These are phyloP conservation scores for Conchocele bisecta DNA, from an alignment of 2,888 invertebrate genomes.

Conservation along the genomic window DNA sequence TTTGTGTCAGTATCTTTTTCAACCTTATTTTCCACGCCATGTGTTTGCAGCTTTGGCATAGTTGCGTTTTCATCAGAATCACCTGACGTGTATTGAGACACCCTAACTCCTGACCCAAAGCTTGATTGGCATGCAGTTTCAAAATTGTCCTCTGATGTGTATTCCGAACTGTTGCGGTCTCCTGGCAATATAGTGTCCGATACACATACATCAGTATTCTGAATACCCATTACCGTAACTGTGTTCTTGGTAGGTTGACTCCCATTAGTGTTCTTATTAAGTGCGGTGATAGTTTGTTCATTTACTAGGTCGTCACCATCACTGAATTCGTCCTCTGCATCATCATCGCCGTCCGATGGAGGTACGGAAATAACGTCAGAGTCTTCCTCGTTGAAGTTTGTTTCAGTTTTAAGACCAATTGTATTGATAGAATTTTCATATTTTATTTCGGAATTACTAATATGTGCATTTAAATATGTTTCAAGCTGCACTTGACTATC, in stretches of 20 bases:
- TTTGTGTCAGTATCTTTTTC: too few relatives aligned
- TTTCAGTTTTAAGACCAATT: too few relatives aligned
- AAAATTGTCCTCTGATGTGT: conserved; percentile 1
- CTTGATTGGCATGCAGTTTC: conserved; percentile 20
- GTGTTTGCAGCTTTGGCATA: conserved; percentile 12
- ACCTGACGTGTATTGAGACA: conserved; percentile 50
- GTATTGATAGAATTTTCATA: too few relatives aligned
- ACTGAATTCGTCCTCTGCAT: conserved; percentile 52
- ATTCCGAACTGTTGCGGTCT: conserved; percentile 15
- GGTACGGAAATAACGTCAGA: conserved; percentile 10
- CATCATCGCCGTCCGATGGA: conserved; percentile 10
- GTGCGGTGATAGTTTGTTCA: background rate
- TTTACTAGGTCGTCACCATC: conserved; percentile 31
- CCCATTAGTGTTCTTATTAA: background rate
- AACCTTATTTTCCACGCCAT: too few relatives aligned
- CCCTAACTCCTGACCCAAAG: conserved; percentile 35
- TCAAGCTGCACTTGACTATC: too few relatives aligned
- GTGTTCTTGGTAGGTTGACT: conserved; percentile 3
- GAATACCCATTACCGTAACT: too few relatives aligned
- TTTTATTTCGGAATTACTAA: too few relatives aligned
- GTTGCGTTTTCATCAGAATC: conserved; percentile 27
- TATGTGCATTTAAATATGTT: too few relatives aligned
- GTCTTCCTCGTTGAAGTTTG: too few relatives aligned
- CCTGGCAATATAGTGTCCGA: conserved; percentile 37
- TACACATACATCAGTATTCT: too few relatives aligned